Evolutionary conservation across 2,888 invertebrate genomes (phyloP).

Genomic region (Limnephilus marmoratus): DNA sequence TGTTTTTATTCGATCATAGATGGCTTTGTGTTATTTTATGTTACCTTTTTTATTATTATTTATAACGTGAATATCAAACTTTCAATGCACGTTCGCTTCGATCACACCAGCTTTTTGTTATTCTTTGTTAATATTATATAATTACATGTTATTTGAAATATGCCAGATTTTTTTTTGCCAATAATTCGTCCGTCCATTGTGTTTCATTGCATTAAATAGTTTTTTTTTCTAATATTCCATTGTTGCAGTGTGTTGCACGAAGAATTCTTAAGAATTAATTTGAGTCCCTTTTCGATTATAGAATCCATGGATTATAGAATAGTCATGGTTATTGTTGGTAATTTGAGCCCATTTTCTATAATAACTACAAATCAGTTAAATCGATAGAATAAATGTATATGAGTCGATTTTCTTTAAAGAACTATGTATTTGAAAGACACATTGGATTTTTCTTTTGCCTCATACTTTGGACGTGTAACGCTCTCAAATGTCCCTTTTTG

Average conservation of each 20-base stretch:
- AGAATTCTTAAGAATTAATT: background rate
- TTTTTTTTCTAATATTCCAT: background rate
- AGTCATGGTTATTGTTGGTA: background rate
- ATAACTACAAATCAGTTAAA: background rate
- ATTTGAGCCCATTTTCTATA: background rate
- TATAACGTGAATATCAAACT: background rate
- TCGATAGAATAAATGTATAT: background rate
- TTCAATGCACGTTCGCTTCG: background rate
- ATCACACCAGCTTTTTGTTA: background rate
- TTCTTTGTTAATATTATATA: background rate
- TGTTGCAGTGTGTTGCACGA: background rate
- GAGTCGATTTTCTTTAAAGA: too few species aligned
- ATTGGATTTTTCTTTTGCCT: too few species aligned
- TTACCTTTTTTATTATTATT: too few species aligned
- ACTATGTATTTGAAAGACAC: too few species aligned
- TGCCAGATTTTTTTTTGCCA: background rate
- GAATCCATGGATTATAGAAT: background rate
- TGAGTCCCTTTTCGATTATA: background rate
- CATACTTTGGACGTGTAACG: too few species aligned
- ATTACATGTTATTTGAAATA: background rate
- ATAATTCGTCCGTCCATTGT: background rate
- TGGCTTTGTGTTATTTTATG: background rate
- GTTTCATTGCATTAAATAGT: background rate
- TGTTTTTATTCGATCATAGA: background rate
- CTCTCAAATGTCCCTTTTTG: too few species aligned